A percentile compares a stretch with the other conserved stretches of the same genome.
phyloP scores from a whole-genome alignment of 2,797 vertebrate species.

The Scyliorhinus canicula region DNA sequence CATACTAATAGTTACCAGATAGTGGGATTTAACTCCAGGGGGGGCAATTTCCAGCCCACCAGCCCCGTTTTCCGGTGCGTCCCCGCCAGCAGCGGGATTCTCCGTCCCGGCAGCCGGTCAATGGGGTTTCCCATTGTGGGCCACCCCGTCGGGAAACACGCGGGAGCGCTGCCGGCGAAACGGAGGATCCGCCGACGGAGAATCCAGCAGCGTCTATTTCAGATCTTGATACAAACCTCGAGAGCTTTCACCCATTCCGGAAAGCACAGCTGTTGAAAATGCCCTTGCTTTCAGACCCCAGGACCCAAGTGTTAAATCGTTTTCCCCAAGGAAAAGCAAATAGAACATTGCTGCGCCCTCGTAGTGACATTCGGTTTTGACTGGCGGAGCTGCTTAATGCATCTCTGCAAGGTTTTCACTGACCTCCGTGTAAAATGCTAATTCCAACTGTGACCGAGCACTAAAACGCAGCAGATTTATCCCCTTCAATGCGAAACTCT shows the following conservation, averaged over 20 bases:
- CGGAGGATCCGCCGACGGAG: too few species aligned
- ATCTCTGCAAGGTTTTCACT: background rate
- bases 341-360: background rate
- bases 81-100: too few species aligned
- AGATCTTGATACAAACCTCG: background rate
- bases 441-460: background rate
- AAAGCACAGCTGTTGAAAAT: background rate
- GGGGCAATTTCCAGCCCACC: too few species aligned
- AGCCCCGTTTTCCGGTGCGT: too few species aligned
- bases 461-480: background rate
- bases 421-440: background rate
- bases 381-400: background rate
- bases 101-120: too few species aligned
- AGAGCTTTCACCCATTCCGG: background rate
- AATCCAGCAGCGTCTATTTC: background rate
- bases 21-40: too few species aligned
- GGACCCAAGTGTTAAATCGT: background rate
- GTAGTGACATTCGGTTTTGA: background rate
- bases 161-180: too few species aligned
- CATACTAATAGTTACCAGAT: background rate
- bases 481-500: too few species aligned
- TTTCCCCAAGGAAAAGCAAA: background rate
- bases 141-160: too few species aligned
- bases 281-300: background rate
- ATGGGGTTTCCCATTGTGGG: too few species aligned